Percentiles rank a stretch among this genome's conserved stretches.
phyloP scores from a whole-genome alignment of 2,797 vertebrate species.

The Lateolabrax maculatus region DNA sequence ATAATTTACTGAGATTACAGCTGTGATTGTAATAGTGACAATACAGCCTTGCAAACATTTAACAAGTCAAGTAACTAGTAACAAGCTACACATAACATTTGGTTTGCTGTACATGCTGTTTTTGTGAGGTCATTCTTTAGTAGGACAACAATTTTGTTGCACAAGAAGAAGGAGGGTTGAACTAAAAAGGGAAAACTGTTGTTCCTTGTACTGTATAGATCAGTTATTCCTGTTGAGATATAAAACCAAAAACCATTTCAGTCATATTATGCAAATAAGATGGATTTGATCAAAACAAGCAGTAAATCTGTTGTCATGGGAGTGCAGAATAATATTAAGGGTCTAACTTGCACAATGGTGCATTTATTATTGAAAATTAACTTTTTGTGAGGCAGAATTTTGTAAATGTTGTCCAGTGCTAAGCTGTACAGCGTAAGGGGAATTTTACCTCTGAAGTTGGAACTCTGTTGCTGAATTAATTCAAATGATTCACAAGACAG shows the following conservation, averaged over 20 bases:
- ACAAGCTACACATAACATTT: neutral
- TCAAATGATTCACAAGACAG: constrained; percentile 74
- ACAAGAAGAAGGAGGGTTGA: neutral
- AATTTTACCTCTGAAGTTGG: constrained; percentile 63
- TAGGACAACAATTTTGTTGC: neutral
- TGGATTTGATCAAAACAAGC: constrained; percentile 31
- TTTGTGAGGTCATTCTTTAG: constrained; percentile 18
- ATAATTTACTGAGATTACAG: constrained; percentile 49
- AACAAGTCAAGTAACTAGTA: constrained; percentile 21
- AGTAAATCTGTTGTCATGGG: constrained; percentile 6
- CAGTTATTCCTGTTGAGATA: constrained; percentile 17
- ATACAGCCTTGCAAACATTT: constrained; percentile 33
- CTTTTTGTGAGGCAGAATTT: constrained; percentile 38
- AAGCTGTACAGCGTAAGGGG: constrained; percentile 18
- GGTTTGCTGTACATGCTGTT: neutral
- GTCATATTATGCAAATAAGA: constrained; percentile 45
- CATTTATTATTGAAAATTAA: constrained; percentile 45
- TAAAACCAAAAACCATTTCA: constrained; percentile 24
- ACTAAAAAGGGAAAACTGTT: neutral
- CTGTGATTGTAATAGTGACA: constrained; percentile 45
- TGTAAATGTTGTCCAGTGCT: constrained; percentile 38
- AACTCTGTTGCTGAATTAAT: constrained; percentile 63
- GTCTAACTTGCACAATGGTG: constrained; percentile 23
- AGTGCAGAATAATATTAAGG: constrained; percentile 18
- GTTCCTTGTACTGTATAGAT: neutral